A percentile compares a stretch with the other conserved stretches of the same genome.
phyloP scores from a whole-genome alignment of 2,113 vertebrate genomes.

The Apteryx mantelli region DNA sequence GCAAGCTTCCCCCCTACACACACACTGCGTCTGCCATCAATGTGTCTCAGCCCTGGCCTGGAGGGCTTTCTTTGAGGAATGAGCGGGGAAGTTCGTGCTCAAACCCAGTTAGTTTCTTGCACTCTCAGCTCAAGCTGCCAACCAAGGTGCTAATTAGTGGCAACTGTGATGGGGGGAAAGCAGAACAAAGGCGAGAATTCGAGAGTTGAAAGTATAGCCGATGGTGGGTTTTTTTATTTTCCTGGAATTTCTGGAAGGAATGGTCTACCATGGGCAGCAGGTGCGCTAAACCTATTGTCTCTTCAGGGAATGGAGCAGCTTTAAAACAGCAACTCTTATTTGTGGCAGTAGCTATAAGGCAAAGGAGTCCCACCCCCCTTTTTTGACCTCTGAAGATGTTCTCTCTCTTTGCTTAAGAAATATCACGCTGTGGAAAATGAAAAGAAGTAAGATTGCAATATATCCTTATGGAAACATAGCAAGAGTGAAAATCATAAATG shows the following conservation, averaged over 20 bases:
- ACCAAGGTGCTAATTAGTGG: constrained; percentile 36
- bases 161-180: constrained; percentile 6
- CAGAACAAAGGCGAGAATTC: constrained; percentile 42
- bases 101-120: neutral
- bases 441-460: neutral
- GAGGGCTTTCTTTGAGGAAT: neutral
- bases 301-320: neutral
- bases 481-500: neutral
- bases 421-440: neutral
- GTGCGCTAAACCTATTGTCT: neutral
- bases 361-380: neutral
- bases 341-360: neutral
- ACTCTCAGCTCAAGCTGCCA: constrained; percentile 22
- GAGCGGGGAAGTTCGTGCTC: neutral
- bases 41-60: neutral
- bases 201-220: constrained; percentile 5
- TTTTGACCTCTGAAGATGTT: neutral
- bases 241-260: neutral
- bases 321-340: neutral
- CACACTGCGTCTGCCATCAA: neutral
- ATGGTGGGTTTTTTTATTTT: constrained; percentile 5
- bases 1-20: neutral
- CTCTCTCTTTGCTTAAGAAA: constrained; percentile 3
- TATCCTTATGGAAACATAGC: neutral
- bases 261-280: neutral